Conservation (phyloP, 2,888 invertebrate genomes). For the Brachypterus glaber region DNA sequence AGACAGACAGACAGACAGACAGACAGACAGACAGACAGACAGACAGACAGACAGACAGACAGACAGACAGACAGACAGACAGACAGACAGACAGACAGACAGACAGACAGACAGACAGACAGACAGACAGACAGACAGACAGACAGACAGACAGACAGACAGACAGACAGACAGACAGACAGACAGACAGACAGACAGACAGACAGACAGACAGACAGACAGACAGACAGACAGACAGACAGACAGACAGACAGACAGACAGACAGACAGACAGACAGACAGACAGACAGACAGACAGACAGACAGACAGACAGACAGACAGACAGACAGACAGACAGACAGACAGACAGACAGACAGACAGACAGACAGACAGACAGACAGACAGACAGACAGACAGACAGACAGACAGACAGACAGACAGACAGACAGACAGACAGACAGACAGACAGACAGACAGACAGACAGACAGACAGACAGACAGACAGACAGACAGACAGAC, state of each 20-base stretch:
- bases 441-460: constrained; percentile 10
- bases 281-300: constrained; percentile 8
- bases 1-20: too few relatives aligned
- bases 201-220: constrained; percentile 6
- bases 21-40: too few relatives aligned
- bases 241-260: constrained; percentile 9
- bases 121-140: too few relatives aligned
- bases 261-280: constrained; percentile 8
- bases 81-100: too few relatives aligned
- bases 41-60: too few relatives aligned
- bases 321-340: constrained; percentile 11
- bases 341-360: constrained; percentile 11
- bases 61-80: too few relatives aligned
- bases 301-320: constrained; percentile 7
- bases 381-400: constrained; percentile 10
- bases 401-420: constrained; percentile 5
- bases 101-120: too few relatives aligned
- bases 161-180: too few relatives aligned
- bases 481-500: constrained; percentile 11
- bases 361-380: constrained; percentile 12
- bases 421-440: constrained; percentile 11
- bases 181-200: too few relatives aligned
- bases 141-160: too few relatives aligned
- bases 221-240: constrained; percentile 3
- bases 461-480: constrained; percentile 9